Percentiles rank a stretch among this genome's conserved stretches.
phyloP scores from a whole-genome alignment of 2,113 vertebrate genomes.

The Laterallus jamaicensis region DNA sequence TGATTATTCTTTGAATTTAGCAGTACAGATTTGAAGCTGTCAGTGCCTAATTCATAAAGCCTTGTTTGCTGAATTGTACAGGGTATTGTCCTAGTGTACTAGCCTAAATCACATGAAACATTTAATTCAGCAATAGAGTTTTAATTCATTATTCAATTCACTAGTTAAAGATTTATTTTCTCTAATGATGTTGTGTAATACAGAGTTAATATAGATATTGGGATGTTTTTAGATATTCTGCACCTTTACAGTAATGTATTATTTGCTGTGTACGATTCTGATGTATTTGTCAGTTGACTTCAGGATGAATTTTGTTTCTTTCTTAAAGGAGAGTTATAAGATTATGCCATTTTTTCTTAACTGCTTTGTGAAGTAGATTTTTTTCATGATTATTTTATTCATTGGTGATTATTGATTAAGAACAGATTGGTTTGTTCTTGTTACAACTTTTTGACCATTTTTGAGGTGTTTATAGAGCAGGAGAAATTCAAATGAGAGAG shows the following conservation, averaged over 20 bases:
- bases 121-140: conserved; percentile 9
- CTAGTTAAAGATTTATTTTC: conserved; percentile 21
- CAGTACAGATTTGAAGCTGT: neutral
- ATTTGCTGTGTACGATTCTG: neutral
- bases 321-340: neutral
- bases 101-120: neutral
- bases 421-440: neutral
- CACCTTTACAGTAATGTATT: conserved; percentile 1
- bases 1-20: neutral
- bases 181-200: neutral
- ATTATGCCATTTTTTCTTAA: neutral
- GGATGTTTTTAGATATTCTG: neutral
- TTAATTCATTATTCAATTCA: neutral
- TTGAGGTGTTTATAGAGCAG: neutral
- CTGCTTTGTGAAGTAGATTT: neutral
- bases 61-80: neutral
- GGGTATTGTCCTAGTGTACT: neutral
- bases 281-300: conserved; percentile 21
- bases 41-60: conserved; percentile 27
- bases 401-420: neutral
- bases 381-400: neutral
- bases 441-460: neutral
- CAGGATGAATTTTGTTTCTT: conserved; percentile 17
- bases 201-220: conserved; percentile 12
- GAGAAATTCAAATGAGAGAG: neutral